Base-by-base conservation (phyloP, 2,797 vertebrate species). In the Brachyrhaphis roseni region DNA sequence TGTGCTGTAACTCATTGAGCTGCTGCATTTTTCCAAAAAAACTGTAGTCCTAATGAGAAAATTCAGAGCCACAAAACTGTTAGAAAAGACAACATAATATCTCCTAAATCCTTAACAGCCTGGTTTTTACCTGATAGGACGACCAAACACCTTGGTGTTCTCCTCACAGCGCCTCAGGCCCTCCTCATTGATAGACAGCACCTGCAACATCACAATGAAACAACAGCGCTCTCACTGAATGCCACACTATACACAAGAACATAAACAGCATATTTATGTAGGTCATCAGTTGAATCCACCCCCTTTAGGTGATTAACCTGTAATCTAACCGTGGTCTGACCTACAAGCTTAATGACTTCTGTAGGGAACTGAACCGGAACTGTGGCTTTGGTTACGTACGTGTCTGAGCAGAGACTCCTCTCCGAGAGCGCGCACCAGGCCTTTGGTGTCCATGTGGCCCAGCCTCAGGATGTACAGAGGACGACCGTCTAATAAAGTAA, bases 381-480 rank as follows among this genome's bases (percentile, higher is more conserved):
- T 45, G 64, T 15, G 62, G 64, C 3, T 72, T 31, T 28, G 3
- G 8, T 43, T 62, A 95, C 97, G 93, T 92, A 99, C 98, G 0
- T 99, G 98, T 95, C 98, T 95, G 87, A 99, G 97, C 79, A 99
- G 93, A 49, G 98, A 98, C 89, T 99, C 98, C 88, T 99, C 98
- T 34, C 98, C 98, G 0, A 99, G 97, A 36, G 98, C 98, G 8
- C 98, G 93, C 86, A 99, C 98, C 83, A 99, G 82, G 66, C 98
- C 98, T 91, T 99, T 99, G 75, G 98, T 99, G 93, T 99, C 98
- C 98, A 99, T 99, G 94, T 99, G 98, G n/a, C 98, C 98, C 87
- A 99, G 91, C 72, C 98, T 94, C 89, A 99, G 95, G 86, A 99
- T 96, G 26, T 99, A 99, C 28, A 99, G 93, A 0, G 98, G 98